Base-by-base conservation (phyloP, 1,140 invertebrate genomes). In the Caerostris darwini region DNA sequence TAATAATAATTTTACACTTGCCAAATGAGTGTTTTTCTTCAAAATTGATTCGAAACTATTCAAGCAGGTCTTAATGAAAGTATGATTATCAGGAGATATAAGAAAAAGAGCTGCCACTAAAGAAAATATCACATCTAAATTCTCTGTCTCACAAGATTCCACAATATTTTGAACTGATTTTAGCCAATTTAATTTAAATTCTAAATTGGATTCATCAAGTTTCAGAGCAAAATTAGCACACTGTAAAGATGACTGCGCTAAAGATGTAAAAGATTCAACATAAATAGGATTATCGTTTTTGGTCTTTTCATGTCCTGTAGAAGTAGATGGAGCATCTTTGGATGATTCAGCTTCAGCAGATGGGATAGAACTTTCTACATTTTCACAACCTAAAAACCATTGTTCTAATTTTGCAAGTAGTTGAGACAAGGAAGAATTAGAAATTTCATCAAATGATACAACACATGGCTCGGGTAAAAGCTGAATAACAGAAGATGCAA, bases 101-200 rank as follows among this genome's bases (percentile, higher is more conserved):
- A 94, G 56, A 88, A 94, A 88, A 61, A 94, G 56, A 61, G 85
- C 92, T 12, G 92, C 34, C 58, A 89, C 92, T 54, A 94, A 34
- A 14, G 85, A 88, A 64, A 88, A 94, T 54, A 94, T 14, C 12
- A 94, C 14, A 58, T 94, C 85, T 3, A 94, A 88, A 61, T 94
- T 88, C 3, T 89, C 86, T 17, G 7, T 7, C n/a, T 6, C 14
- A 54, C 86, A 50, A 34, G 0, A 59, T 5, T 64, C 64, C 19
- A 82, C 85, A 56, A 34, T 17, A 17, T 77, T 50, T 54, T 14
- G 53, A 6, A 94, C 19, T 10, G 57, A 59, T 64, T 94, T 54
- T n/a, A 94, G 34, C 92, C 92, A 94, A 3, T 81, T 81, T 19
- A 61, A 8, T 64, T 94, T 88, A 34, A 61, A 77, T 19, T 88